Evolutionary conservation across 2,888 invertebrate species (phyloP).

Genomic region (Heliconius cydno): DNA sequence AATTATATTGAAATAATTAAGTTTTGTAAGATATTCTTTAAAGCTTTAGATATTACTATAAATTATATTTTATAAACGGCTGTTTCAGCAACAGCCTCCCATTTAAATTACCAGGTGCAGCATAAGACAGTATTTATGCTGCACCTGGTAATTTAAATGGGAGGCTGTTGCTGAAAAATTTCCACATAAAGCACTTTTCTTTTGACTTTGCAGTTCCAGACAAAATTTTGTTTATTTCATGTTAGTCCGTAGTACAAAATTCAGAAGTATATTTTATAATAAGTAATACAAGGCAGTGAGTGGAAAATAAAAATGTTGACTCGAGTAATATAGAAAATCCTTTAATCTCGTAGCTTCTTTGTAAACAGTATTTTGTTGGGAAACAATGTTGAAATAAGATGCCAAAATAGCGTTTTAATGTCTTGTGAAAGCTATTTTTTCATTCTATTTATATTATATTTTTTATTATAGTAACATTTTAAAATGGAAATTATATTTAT

Average conservation of each 20-base stretch:
- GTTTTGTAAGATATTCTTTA: too few species aligned
- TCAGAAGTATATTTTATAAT: slow-evolving; percentile 9
- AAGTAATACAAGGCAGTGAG: slow-evolving; percentile 1
- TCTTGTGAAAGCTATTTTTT: slow-evolving; percentile 1
- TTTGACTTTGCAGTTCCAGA: slow-evolving; percentile 5
- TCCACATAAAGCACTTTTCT: slow-evolving; percentile 3
- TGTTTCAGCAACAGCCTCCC: too few species aligned
- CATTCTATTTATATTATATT: not conserved
- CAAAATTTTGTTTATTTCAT: not conserved
- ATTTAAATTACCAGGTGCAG: too few species aligned
- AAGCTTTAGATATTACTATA: not conserved
- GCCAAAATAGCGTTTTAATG: slow-evolving; percentile 9
- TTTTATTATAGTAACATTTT: not conserved
- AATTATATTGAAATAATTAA: too few species aligned
- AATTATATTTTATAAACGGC: not conserved
- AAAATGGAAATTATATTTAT: not conserved
- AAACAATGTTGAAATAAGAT: slow-evolving; percentile 13
- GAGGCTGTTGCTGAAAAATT: not conserved
- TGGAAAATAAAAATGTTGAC: slow-evolving; percentile 27
- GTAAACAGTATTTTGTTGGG: slow-evolving; percentile 27
- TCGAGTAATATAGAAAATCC: slow-evolving; percentile 24
- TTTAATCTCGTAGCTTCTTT: slow-evolving; percentile 30
- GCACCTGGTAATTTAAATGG: not conserved
- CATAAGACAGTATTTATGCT: too few species aligned
- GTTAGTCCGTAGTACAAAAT: slow-evolving; percentile 5